Percentiles rank a stretch among this genome's conserved stretches.
Conservation (phyloP, 1,140 invertebrate species). For the Tetramorium simillimum region DNA sequence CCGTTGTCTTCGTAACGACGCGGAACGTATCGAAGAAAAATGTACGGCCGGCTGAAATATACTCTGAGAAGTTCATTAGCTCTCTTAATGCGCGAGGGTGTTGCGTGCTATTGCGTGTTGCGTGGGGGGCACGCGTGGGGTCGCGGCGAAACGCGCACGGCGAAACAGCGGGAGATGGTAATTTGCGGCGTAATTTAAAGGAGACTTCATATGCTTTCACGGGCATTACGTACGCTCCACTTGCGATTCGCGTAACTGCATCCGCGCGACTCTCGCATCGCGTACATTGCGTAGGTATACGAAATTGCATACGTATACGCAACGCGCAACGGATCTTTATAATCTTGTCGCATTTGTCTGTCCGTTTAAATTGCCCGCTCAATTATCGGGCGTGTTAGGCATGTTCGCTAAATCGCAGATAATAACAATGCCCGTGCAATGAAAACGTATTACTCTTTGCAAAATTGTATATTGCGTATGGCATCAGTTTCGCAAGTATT, state of each 20-base stretch:
- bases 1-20: conserved; percentile 47
- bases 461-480: not conserved
- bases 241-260: conserved; percentile 60
- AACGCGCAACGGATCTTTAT: not conserved
- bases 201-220: conserved; percentile 61
- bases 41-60: conserved; percentile 13
- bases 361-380: conserved; percentile 29
- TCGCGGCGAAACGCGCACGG: conserved; percentile 33
- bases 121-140: conserved; percentile 65
- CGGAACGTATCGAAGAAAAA: conserved; percentile 56
- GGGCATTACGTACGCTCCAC: conserved; percentile 55
- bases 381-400: conserved; percentile 8
- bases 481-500: conserved; percentile 20
- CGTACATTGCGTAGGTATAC: too few species aligned
- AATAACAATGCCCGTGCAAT: not conserved
- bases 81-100: conserved; percentile 64
- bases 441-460: not conserved
- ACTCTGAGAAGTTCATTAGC: conserved; percentile 64
- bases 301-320: not conserved
- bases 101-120: conserved; percentile 62
- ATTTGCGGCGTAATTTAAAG: conserved; percentile 67
- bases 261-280: not conserved
- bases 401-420: not conserved
- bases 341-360: conserved; percentile 10
- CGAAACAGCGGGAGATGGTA: conserved; percentile 61